Evolutionary conservation across 64 coral and sea anemone genomes (phyloP).

Genomic region (Dendronephthya gigantea): DNA sequence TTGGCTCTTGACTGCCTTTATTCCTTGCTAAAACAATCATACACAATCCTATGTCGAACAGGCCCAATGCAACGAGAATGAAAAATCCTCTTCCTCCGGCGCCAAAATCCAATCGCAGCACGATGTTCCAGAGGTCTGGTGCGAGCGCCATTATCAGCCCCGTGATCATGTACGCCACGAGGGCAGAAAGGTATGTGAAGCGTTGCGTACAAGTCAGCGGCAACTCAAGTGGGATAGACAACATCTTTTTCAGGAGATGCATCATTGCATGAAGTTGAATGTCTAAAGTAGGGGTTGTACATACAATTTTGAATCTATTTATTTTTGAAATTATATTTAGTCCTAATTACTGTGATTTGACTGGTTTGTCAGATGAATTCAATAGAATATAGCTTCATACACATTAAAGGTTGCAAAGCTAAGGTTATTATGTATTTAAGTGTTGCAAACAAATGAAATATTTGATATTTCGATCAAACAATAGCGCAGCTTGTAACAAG

Average conservation of each 20-base stretch:
- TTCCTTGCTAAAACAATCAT: neutral
- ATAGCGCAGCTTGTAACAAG: too few species aligned
- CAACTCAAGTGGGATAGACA: neutral
- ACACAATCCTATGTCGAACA: neutral
- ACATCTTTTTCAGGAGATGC: neutral
- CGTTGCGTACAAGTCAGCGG: neutral
- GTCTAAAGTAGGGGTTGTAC: too few species aligned
- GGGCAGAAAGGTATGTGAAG: neutral
- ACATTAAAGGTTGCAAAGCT: too few species aligned
- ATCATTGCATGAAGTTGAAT: neutral
- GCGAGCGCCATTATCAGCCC: neutral
- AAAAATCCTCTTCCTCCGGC: neutral
- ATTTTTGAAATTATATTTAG: too few species aligned
- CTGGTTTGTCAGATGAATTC: too few species aligned
- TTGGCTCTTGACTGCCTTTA: neutral
- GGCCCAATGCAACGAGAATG: neutral
- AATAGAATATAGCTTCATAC: too few species aligned
- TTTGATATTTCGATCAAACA: too few species aligned
- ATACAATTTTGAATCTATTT: too few species aligned
- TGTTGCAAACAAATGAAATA: too few species aligned
- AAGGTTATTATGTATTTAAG: too few species aligned
- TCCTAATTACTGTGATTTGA: too few species aligned
- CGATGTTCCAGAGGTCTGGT: neutral
- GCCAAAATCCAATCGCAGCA: neutral
- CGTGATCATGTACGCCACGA: neutral